These are phyloP conservation scores for Hirtodrosophila confusa DNA, from an alignment of 2,888 invertebrate genomes.

Conservation along the genomic window DNA sequence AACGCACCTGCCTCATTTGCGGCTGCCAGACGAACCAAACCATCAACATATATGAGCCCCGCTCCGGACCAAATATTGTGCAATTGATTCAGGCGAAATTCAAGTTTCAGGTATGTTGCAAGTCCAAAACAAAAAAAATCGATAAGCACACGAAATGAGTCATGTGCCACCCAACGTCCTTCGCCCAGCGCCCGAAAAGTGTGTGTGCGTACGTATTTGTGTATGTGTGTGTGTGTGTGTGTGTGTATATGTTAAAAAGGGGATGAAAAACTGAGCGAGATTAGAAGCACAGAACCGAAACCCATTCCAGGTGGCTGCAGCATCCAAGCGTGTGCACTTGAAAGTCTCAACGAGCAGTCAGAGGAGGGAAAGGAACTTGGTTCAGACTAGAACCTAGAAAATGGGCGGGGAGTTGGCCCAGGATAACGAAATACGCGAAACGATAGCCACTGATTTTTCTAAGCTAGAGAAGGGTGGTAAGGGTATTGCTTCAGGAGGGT, in stretches of 20 bases:
- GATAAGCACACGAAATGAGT: conserved; percentile 72
- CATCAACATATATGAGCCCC: conserved; percentile 84
- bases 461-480: too few species aligned
- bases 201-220: conserved; percentile 14
- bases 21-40: conserved; percentile 84
- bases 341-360: conserved; percentile 25
- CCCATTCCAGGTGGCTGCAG: conserved; percentile 39
- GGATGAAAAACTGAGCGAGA: conserved; percentile 60
- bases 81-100: conserved; percentile 84
- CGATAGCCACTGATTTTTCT: too few species aligned
- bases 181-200: conserved; percentile 21
- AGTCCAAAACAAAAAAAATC: conserved; percentile 58
- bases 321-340: conserved; percentile 56
- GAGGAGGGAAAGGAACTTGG: neutral
- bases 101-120: conserved; percentile 82
- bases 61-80: conserved; percentile 84
- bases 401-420: too few species aligned
- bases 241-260: conserved; percentile 58
- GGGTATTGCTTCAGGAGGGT: too few species aligned
- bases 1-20: conserved; percentile 84
- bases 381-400: neutral
- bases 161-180: conserved; percentile 64
- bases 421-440: too few species aligned
- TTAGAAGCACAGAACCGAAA: conserved; percentile 15
- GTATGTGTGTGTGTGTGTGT: conserved; percentile 26